These are phyloP conservation scores for Aphaenogaster rudis DNA, from an alignment of 1,140 invertebrate genomes.

Conservation along the genomic window DNA sequence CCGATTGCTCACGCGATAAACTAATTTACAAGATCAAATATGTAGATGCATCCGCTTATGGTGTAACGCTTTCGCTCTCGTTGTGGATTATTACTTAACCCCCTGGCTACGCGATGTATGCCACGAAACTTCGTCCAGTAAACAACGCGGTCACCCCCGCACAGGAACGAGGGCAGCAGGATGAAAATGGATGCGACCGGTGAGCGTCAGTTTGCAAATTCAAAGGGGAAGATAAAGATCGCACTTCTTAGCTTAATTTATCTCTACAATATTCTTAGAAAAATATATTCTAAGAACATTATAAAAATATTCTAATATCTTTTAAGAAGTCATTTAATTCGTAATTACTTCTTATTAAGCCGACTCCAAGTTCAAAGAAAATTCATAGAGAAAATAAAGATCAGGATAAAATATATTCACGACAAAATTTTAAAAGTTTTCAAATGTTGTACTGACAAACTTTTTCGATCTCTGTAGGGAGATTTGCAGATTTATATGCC, in stretches of 20 bases:
- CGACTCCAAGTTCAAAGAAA: not conserved
- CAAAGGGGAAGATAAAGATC: not conserved
- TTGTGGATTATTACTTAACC: conserved; percentile 28
- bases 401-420: not conserved
- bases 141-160: not conserved
- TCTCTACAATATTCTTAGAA: not conserved
- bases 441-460: not conserved
- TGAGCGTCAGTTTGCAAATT: not conserved
- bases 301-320: conserved; percentile 2
- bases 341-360: not conserved
- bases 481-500: conserved; percentile 9
- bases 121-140: conserved; percentile 21
- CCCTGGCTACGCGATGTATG: conserved; percentile 11
- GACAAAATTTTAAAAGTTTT: not conserved
- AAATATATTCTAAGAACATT: not conserved
- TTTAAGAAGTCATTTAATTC: not conserved
- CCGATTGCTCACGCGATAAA: not conserved
- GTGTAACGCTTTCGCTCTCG: conserved; percentile 26
- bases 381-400: not conserved
- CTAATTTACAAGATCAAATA: conserved; percentile 40
- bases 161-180: not conserved
- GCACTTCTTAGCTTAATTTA: not conserved
- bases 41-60: conserved; percentile 2
- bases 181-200: conserved; percentile 24
- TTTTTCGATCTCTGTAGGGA: not conserved